Percentiles rank a stretch among this genome's conserved stretches.
These are phyloP conservation scores for Temnothorax ravouxi DNA, from an alignment of 2,888 invertebrate species.

Conservation along the genomic window DNA sequence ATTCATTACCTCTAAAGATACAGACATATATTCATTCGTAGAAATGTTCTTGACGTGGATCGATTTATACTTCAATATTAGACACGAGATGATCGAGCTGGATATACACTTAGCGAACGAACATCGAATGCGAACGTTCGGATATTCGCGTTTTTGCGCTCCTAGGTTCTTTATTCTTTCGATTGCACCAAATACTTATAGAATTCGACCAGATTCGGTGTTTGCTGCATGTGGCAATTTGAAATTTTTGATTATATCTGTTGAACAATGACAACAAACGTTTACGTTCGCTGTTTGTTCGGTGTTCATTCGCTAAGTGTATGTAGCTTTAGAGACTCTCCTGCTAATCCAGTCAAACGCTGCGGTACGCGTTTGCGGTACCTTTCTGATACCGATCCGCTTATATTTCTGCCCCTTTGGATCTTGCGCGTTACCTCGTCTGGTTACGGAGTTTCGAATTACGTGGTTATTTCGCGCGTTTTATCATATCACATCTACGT, in stretches of 20 bases:
- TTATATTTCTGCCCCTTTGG: constrained; percentile 27
- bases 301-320: too few species aligned
- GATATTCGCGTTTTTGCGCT: too few species aligned
- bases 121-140: too few species aligned
- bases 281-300: too few species aligned
- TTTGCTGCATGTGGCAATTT: too few species aligned
- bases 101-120: too few species aligned
- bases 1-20: too few species aligned
- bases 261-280: too few species aligned
- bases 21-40: not conserved
- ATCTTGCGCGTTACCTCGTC: not conserved
- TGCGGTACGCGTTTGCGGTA: not conserved
- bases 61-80: not conserved
- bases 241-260: too few species aligned
- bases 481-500: constrained; percentile 10
- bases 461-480: constrained; percentile 57
- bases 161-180: too few species aligned
- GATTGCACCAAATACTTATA: too few species aligned
- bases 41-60: not conserved
- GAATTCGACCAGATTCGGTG: too few species aligned
- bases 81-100: not conserved
- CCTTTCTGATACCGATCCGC: constrained; percentile 27
- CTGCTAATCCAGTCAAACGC: not conserved
- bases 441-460: constrained; percentile 61
- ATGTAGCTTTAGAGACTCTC: not conserved